phyloP scores from a whole-genome alignment of 2,113 vertebrate genomes.

The Pseudolaguvia tuberculata region DNA sequence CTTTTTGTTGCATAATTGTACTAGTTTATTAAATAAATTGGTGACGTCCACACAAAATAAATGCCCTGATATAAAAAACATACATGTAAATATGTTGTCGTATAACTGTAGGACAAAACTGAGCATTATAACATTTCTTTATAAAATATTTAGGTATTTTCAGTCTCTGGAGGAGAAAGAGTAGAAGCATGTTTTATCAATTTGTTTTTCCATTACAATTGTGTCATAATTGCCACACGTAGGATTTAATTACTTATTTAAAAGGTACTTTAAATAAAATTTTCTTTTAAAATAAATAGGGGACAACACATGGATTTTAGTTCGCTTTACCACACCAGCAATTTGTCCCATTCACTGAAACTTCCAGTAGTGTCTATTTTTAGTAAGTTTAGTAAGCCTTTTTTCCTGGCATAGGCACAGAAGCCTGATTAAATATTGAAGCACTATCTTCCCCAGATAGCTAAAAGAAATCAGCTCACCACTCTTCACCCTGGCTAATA shows the following conservation, averaged over 20 bases:
- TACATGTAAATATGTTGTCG: too few species aligned
- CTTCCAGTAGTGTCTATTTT: slow-evolving; percentile 42
- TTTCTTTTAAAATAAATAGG: slow-evolving; percentile 1
- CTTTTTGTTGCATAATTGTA: too few species aligned
- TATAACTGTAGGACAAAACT: too few species aligned
- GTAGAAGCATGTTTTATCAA: background rate
- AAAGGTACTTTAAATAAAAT: too few species aligned
- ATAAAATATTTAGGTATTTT: too few species aligned
- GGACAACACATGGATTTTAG: background rate
- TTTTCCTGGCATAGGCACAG: slow-evolving; percentile 40
- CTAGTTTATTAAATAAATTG: too few species aligned
- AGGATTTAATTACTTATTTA: too few species aligned
- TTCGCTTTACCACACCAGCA: background rate
- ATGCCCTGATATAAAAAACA: too few species aligned
- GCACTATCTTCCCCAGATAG: slow-evolving; percentile 41
- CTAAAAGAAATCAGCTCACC: slow-evolving; percentile 43
- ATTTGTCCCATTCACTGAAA: slow-evolving; percentile 24
- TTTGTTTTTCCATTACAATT: background rate
- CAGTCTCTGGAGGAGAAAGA: background rate
- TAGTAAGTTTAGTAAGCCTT: slow-evolving; percentile 31
- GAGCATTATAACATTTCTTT: too few species aligned
- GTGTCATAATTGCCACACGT: background rate
- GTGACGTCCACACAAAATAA: too few species aligned
- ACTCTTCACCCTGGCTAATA: slow-evolving; percentile 23
- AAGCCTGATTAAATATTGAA: slow-evolving; percentile 44